Evolutionary conservation across 35 echinoderm and acorn worm species (phyloP), one percentile per base, ranked within the genome.

Genomic region (Hemicentrotus pulcherrimus): DNA sequence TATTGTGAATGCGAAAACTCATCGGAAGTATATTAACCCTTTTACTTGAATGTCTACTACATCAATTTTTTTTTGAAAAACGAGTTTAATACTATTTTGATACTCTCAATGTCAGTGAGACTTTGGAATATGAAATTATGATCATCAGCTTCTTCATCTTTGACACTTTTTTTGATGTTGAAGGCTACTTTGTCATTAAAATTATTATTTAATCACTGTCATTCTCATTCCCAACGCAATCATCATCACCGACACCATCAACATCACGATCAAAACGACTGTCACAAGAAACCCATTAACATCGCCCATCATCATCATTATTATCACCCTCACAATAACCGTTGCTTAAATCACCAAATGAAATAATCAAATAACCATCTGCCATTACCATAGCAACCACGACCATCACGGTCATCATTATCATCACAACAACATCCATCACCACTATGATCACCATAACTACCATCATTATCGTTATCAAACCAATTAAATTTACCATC

Each of bases 211-310:
- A 31, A 94, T 35, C 65, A 94, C 32, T 31, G 86, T n/a, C 65
- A 94, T 85, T 31, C 86, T 31, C 46, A 94, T 46, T n/a, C 4
- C 65, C 65, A 94, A 14, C 65, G 86, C 65, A 10, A 94, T 85
- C 65, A 94, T 41, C 65, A 94, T 85, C 65, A 94, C 65, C 65
- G 86, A 15, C 65, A 94, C 59, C 65, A 94, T 86, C 65, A 94
- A 0, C 65, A 94, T 46, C 65, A 94, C 32, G 32, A 94, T 7
- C 28, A 41, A 41, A 41, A 94, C 32, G 35, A 41, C 35, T 41
- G 35, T 41, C 35, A 41, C 35, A 41, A 41, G 1, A 41, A 41
- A 41, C 35, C 18, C 31, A n/a, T 14, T 85, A n/a, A 86, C 31
- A n/a, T 71, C 46, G 9, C 86, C n/a, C 65, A 94, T 86, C 65